phyloP scores from a whole-genome alignment of 1,140 invertebrate species.

The Eriocheir sinensis region DNA sequence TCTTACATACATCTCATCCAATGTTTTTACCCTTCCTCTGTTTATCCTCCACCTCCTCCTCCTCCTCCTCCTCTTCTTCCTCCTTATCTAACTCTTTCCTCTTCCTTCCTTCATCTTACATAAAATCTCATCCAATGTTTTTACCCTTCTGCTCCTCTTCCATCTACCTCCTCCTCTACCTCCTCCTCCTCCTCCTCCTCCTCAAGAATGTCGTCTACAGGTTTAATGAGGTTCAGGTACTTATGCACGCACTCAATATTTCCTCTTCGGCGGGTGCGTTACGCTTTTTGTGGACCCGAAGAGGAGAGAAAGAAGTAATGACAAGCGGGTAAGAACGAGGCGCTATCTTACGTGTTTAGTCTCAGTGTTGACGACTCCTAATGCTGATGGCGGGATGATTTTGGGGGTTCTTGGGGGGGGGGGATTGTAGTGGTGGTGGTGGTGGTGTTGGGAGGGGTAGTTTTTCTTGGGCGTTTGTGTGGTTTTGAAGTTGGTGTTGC shows the following conservation, averaged over 20 bases:
- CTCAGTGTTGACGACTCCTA: background rate
- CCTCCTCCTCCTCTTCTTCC: background rate
- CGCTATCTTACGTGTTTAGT: conserved; percentile 24
- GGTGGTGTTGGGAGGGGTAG: background rate
- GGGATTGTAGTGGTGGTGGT: background rate
- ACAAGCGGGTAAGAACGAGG: background rate
- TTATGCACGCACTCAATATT: conserved; percentile 44
- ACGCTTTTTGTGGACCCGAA: background rate
- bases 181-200: background rate
- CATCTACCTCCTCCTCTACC: background rate
- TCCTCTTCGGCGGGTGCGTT: background rate
- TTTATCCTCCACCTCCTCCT: background rate
- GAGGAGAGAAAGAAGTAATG: background rate
- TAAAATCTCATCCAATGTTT: background rate
- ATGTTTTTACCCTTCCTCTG: background rate
- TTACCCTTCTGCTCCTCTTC: background rate
- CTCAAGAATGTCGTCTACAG: conserved; percentile 25
- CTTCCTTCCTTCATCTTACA: background rate
- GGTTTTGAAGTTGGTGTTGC: background rate
- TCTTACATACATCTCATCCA: background rate
- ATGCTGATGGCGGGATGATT: background rate
- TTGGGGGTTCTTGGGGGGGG: background rate
- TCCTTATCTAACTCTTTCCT: background rate
- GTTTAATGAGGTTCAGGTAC: conserved; percentile 13
- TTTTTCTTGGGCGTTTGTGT: background rate